phyloP scores from a whole-genome alignment of 2,888 invertebrate species.

The Zelleria hepariella region DNA sequence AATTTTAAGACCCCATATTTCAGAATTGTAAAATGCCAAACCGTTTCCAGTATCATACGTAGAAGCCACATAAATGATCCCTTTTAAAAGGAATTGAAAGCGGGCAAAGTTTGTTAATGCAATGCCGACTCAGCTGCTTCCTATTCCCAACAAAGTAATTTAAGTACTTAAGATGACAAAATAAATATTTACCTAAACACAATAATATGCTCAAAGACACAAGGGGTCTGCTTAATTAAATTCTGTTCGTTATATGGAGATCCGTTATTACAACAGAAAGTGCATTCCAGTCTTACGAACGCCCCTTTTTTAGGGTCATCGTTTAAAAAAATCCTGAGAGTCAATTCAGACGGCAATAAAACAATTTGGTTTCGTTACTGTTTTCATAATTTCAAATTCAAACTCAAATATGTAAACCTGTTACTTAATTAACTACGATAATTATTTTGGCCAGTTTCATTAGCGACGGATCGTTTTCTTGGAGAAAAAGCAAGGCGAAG shows the following conservation, averaged over 20 bases:
- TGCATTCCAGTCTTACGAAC: neutral
- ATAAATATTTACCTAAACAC: neutral
- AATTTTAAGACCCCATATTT: neutral
- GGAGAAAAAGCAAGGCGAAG: no score
- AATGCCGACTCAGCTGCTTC: neutral
- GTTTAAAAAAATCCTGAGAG: no score
- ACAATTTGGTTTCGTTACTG: no score
- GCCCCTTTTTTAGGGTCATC: no score
- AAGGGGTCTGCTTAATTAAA: neutral
- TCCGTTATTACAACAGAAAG: neutral
- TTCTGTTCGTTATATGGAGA: neutral
- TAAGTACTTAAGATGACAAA: neutral
- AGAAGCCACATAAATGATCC: neutral
- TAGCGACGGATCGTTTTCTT: no score
- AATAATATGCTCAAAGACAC: neutral
- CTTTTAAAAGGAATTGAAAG: neutral
- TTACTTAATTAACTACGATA: no score
- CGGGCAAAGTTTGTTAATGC: neutral
- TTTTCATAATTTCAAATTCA: no score
- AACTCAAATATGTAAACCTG: no score
- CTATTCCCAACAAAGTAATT: neutral
- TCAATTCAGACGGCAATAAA: no score
- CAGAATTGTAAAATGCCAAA: neutral
- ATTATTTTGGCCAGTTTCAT: no score
- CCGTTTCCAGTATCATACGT: neutral